phyloP scores from a whole-genome alignment of 2,888 invertebrate species.

The Torymus texanus region DNA sequence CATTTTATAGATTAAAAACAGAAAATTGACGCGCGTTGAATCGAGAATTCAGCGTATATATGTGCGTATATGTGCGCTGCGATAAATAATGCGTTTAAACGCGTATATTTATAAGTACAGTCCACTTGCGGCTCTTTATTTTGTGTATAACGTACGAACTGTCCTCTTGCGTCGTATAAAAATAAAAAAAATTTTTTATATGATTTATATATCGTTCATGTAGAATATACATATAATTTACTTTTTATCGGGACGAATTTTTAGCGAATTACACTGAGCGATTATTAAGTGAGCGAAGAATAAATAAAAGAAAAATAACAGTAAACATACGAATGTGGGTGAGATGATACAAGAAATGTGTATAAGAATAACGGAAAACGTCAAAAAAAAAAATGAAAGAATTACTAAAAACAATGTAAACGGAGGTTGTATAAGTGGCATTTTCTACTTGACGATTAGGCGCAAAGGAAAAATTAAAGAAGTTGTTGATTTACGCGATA shows the following conservation, averaged over 20 bases:
- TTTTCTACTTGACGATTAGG: constrained; percentile 51
- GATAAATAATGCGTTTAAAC: too few relatives aligned
- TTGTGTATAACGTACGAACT: constrained; percentile 9
- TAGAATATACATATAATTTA: constrained; percentile 50
- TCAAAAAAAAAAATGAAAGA: constrained; percentile 23
- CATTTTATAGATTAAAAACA: too few relatives aligned
- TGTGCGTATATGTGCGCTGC: too few relatives aligned
- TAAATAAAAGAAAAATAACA: constrained; percentile 19
- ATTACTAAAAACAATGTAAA: constrained; percentile 10
- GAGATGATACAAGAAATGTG: neutral
- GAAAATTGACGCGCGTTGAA: too few relatives aligned
- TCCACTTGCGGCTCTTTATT: constrained; percentile 1
- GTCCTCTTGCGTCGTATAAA: neutral
- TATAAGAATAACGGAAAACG: too few relatives aligned
- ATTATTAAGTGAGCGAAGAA: neutral
- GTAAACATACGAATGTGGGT: constrained; percentile 9
- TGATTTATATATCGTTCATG: constrained; percentile 40
- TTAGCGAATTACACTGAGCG: constrained; percentile 37
- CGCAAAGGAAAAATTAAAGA: constrained; percentile 22
- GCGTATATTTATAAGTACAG: too few relatives aligned
- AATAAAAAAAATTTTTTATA: constrained; percentile 36
- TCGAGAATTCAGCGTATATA: too few relatives aligned
- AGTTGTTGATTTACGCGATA: constrained; percentile 52
- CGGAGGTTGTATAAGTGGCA: constrained; percentile 54
- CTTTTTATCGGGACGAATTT: constrained; percentile 36